phyloP scores from a whole-genome alignment of 2,797 vertebrate genomes.

The Gallinago stenura region DNA sequence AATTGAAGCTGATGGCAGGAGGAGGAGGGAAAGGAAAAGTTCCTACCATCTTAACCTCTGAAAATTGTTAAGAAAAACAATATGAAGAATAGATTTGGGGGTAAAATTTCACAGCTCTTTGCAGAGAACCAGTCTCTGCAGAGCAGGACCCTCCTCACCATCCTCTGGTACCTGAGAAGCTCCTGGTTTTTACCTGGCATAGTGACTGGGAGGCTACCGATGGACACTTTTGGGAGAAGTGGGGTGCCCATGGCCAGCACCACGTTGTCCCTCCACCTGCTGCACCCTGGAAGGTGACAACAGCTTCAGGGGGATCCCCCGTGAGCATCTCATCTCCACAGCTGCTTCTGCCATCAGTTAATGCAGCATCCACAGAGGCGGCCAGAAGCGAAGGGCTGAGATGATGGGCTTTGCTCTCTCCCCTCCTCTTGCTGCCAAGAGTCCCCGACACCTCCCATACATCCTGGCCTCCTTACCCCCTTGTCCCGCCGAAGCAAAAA shows the following conservation, averaged over 20 bases:
- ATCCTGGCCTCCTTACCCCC: not conserved
- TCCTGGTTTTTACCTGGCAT: not conserved
- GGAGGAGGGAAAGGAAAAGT: not conserved
- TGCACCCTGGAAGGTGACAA: not conserved
- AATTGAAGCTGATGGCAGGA: not conserved
- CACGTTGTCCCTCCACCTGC: rapidly evolving
- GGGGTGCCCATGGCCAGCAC: too few relatives aligned
- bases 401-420: not conserved
- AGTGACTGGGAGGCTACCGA: rapidly evolving
- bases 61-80: not conserved
- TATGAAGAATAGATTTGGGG: not conserved
- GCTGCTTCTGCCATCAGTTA: not conserved
- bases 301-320: not conserved
- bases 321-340: not conserved
- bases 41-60: not conserved
- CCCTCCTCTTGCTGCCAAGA: not conserved
- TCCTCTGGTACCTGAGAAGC: not conserved
- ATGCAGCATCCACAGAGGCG: not conserved
- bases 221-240: not conserved
- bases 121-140: not conserved
- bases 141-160: not conserved
- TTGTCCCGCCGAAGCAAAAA: not conserved
- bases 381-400: not conserved
- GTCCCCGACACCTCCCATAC: rapidly evolving
- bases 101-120: not conserved